These are phyloP conservation scores for Cercocebus atys DNA, from an alignment of 2,113 vertebrate species.

Conservation along the genomic window DNA sequence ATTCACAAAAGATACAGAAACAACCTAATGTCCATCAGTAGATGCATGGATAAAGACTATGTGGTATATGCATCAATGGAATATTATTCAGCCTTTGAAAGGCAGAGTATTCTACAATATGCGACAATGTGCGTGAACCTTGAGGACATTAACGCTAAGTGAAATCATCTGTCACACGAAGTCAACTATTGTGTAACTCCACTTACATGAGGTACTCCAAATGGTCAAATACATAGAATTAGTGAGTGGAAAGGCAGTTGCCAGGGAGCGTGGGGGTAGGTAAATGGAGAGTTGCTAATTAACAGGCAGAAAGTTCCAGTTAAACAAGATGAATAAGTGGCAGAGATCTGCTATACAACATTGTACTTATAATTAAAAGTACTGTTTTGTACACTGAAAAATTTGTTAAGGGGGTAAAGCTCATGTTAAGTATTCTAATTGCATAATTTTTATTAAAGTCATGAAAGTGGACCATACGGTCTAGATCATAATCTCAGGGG, in stretches of 20 bases:
- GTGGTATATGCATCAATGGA: neutral
- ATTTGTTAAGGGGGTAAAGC: neutral
- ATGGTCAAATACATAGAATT: neutral
- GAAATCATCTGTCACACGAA: neutral
- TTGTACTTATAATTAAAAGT: neutral
- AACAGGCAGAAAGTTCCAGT: neutral
- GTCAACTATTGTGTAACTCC: neutral
- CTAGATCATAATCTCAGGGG: too few species aligned
- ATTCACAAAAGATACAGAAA: neutral
- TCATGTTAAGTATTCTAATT: too few species aligned
- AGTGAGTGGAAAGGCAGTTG: neutral
- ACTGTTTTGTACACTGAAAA: neutral
- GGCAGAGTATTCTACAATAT: neutral
- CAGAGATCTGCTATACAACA: neutral
- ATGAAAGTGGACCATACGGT: neutral
- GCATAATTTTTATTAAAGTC: neutral
- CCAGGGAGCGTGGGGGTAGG: neutral
- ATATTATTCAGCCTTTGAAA: neutral
- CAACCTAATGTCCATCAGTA: neutral
- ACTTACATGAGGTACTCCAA: neutral
- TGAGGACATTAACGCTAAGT: neutral
- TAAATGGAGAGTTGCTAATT: neutral
- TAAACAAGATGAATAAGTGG: neutral
- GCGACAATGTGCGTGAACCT: neutral
- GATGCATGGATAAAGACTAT: neutral